phyloP scores from a whole-genome alignment of 1,140 invertebrate genomes.

The Drosophila pandora region DNA sequence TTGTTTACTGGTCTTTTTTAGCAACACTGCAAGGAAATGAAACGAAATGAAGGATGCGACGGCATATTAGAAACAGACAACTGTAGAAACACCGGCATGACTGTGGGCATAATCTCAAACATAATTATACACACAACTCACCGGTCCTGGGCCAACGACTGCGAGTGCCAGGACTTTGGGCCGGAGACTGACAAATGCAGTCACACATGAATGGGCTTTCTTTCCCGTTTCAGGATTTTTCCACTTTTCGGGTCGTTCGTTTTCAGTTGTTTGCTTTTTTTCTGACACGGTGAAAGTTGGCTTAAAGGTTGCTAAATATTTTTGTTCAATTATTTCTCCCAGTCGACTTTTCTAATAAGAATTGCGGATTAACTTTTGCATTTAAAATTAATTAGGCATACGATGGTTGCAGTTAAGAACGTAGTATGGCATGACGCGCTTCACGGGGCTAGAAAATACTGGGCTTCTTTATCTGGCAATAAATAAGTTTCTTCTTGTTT shows the following conservation, averaged over 20 bases:
- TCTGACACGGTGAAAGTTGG: conserved; percentile 53
- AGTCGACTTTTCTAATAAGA: background rate
- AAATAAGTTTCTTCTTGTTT: conserved; percentile 38
- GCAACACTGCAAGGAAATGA: background rate
- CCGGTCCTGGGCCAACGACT: conserved; percentile 15
- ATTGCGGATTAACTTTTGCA: conserved; percentile 62
- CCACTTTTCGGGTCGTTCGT: conserved; percentile 29
- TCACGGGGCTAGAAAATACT: conserved; percentile 22
- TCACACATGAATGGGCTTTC: conserved; percentile 62
- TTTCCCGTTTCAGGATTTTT: conserved; percentile 22
- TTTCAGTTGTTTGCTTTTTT: conserved; percentile 29
- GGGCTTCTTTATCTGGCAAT: conserved; percentile 39
- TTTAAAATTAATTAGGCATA: conserved; percentile 82
- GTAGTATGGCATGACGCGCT: conserved; percentile 29
- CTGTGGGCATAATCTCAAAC: conserved; percentile 80
- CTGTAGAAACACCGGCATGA: conserved; percentile 45
- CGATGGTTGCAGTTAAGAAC: conserved; percentile 44
- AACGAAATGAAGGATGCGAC: conserved; percentile 4
- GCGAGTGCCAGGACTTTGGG: conserved; percentile 29
- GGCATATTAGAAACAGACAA: conserved; percentile 63
- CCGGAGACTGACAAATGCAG: conserved; percentile 69
- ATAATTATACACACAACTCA: conserved; percentile 71
- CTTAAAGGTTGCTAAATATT: conserved; percentile 41
- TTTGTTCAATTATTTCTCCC: conserved; percentile 3
- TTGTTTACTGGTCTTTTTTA: too few relatives aligned